Evolutionary conservation across 2,888 invertebrate species (phyloP).

Genomic region (Xanthorhoe designata): DNA sequence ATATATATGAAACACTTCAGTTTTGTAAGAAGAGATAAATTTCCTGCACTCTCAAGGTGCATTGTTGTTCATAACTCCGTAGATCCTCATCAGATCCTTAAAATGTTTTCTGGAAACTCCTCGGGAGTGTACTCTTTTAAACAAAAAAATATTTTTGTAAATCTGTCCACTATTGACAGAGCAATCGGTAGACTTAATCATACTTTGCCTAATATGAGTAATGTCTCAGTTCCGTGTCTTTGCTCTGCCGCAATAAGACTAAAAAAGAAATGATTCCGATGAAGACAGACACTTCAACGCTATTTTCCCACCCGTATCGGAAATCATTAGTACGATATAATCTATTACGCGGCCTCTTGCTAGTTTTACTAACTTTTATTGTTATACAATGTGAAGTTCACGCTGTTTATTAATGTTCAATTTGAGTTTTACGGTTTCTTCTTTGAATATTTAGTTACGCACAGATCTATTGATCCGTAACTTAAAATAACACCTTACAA

Average conservation of each 20-base stretch:
- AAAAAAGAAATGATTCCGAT: background rate
- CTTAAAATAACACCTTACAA: constrained; percentile 24
- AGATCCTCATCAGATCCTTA: too few species aligned
- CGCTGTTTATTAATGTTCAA: constrained; percentile 28
- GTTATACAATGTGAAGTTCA: constrained; percentile 22
- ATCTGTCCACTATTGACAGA: too few species aligned
- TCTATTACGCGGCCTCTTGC: constrained; percentile 9
- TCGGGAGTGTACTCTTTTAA: too few species aligned
- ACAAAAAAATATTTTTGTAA: too few species aligned
- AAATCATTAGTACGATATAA: constrained; percentile 13
- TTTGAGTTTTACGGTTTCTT: constrained; percentile 20
- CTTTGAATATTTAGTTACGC: constrained; percentile 25
- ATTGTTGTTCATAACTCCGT: too few species aligned
- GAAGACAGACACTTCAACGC: background rate
- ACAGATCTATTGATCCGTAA: constrained; percentile 36
- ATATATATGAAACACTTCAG: too few species aligned
- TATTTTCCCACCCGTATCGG: constrained; percentile 5
- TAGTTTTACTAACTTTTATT: constrained; percentile 9
- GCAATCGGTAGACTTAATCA: too few species aligned
- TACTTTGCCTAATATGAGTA: too few species aligned
- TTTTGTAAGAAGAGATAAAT: too few species aligned
- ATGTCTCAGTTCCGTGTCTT: background rate
- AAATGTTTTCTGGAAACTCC: too few species aligned
- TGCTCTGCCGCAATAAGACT: background rate
- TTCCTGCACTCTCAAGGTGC: too few species aligned